A percentile compares a stretch with the other conserved stretches of the same genome.
Evolutionary conservation across 2,113 vertebrate species (phyloP).

Genomic region (Melanotaenia duboulayi): DNA sequence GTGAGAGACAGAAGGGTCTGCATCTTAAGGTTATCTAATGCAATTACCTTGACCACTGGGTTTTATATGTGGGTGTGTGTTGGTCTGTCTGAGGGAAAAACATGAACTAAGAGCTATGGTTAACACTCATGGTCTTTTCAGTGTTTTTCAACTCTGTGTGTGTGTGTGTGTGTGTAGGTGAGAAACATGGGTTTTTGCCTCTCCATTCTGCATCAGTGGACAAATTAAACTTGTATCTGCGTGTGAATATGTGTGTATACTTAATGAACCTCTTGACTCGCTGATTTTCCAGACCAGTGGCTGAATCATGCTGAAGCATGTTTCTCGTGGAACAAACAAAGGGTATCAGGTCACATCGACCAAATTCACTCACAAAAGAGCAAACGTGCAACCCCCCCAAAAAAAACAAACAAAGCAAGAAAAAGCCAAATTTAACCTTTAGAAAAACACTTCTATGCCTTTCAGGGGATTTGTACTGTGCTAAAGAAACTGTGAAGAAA

Average conservation of each 20-base stretch:
- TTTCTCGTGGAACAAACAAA: slow-evolving; percentile 54
- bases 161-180: slow-evolving; percentile 9
- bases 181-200: slow-evolving; percentile 44
- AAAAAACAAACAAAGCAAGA: not conserved
- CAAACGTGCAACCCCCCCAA: not conserved
- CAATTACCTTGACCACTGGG: slow-evolving; percentile 75
- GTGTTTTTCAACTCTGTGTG: not conserved
- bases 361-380: not conserved
- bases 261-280: slow-evolving; percentile 65
- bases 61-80: slow-evolving; percentile 30
- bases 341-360: slow-evolving; percentile 40
- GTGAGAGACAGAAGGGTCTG: slow-evolving; percentile 74
- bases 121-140: slow-evolving; percentile 16
- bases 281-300: slow-evolving; percentile 77
- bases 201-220: slow-evolving; percentile 51
- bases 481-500: too few relatives aligned
- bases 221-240: slow-evolving; percentile 41
- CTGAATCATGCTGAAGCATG: slow-evolving; percentile 60
- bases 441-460: too few relatives aligned
- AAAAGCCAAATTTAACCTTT: too few relatives aligned
- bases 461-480: too few relatives aligned
- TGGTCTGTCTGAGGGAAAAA: slow-evolving; percentile 20
- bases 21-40: slow-evolving; percentile 67
- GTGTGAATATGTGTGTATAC: slow-evolving; percentile 20
- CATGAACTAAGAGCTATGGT: slow-evolving; percentile 1